Evolutionary conservation across 2,113 vertebrate species (phyloP), one percentile per base, ranked within the genome.

Genomic region (Prionailurus viverrinus): DNA sequence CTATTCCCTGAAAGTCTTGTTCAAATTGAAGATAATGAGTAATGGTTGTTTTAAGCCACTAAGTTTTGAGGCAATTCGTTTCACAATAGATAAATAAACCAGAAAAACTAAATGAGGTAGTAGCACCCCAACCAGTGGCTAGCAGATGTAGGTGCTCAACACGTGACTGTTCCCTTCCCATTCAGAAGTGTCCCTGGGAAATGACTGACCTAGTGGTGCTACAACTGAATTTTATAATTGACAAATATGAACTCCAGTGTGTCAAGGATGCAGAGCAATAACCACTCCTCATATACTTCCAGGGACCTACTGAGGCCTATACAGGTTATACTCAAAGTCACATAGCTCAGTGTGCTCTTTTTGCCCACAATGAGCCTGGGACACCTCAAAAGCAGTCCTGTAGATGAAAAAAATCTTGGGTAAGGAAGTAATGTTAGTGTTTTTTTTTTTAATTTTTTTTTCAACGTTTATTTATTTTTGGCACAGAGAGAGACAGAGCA

Each of bases 51-150:
- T 94, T 25, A 95, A 91, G 23, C 10, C 39, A 83, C 76, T 88
- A 68, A 41, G 6, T 91, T 85, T 95, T 74, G 0, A 13, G 27
- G 36, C 80, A 29, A 51, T 41, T 91, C 91, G 48, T 81, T 94
- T 91, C 76, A 78, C 48, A 85, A 65, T 65, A 87, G 45, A 45
- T 76, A 66, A 68, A 78, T 79, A 51, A 94, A 76, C 4, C 9
- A 23, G n/a, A 51, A 45, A 78, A 39, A 71, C 41, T 94, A 88
- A 87, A 88, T 91, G 51, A 92, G n/a, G 82, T 41, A 76, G 48
- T 51, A 91, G 9, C 29, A 63, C 10, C 23, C 12, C 0, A 79
- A 7, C 41, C 61, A 66, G 41, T 92, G 68, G 41, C 29, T 82
- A 76, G 21, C 16, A 91, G 73, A 39, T 65, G 1, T 53, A 76